Base-by-base conservation (phyloP, 2,113 vertebrate genomes). In the Grus americana region DNA sequence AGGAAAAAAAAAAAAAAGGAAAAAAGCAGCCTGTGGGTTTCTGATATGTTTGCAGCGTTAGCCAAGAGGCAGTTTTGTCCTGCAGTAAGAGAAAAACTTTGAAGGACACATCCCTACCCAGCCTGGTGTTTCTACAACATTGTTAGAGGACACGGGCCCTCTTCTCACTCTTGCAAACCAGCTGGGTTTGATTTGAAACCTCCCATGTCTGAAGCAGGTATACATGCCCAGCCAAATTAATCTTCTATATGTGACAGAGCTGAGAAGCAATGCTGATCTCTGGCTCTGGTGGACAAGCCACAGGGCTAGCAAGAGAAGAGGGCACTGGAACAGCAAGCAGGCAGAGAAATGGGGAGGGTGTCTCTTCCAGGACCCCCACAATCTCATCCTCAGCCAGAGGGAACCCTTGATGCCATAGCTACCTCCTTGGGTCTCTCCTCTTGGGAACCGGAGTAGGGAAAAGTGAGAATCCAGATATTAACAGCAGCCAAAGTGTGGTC, bases 1-100 rank as follows among this genome's bases (percentile, higher is more conserved):
- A 78, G 44, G 29, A 11, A 10, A 7, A 14, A 5, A 24, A 6
- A 9, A 36, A 34, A 52, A 40, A 22, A 49, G 27, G 18, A 10
- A 5, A 24, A 12, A 93, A 96, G 63, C 84, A 95, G 94, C 86
- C 65, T 36, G 38, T 73, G 72, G 74, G 91, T 52, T 95, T 93
- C 87, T 79, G 92, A 97, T 97, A 97, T 96, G 96, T 94, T 96
- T 90, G 91, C 95, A 95, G 87, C 30, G 1, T 88, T 75, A 83
- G 92, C 87, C 74, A 81, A 88, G 92, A 94, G 94, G 93, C 85
- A 36, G 42, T 46, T 24, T 42, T 22, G 44, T 78, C 74, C 13
- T 50, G 87, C 95, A 93, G 82, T 42, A 79, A 76, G 86, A 70
- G 70, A 54, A 29, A 54, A 94, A 79, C 47, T 84, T 83, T 38